A percentile compares a stretch with the other conserved stretches of the same genome.
Conservation (phyloP, 2,797 vertebrate species). For the Heliangelus exortis region DNA sequence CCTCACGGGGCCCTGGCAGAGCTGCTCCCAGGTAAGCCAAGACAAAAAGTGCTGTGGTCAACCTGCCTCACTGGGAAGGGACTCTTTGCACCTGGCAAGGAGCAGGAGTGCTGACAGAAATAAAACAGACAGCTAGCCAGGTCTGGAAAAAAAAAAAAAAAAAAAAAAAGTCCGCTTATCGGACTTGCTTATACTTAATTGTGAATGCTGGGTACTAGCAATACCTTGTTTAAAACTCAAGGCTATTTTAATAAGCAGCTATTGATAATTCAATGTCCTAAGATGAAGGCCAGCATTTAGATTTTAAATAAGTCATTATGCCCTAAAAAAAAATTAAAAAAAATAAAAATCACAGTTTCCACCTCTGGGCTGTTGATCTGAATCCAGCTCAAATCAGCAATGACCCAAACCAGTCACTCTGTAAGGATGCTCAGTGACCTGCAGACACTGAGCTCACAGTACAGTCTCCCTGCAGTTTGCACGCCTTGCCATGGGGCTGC, state of each 20-base stretch:
- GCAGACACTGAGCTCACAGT: rapidly evolving
- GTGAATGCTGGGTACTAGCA: not conserved
- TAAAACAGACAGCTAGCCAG: not conserved
- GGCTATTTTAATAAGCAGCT: slow-evolving; percentile 15
- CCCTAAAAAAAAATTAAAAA: not conserved
- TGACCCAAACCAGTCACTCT: not conserved
- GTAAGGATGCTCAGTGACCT: not conserved
- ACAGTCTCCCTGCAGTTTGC: rapidly evolving
- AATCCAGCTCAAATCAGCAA: not conserved
- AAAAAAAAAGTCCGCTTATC: not conserved
- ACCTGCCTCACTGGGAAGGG: not conserved
- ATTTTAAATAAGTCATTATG: slow-evolving; percentile 1
- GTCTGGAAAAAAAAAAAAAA: not conserved
- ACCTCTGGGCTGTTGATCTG: not conserved
- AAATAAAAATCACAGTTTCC: not conserved
- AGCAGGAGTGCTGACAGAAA: not conserved
- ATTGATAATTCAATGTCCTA: slow-evolving; percentile 14
- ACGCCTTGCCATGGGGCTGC: not conserved
- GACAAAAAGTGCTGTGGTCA: not conserved
- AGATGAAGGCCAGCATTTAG: not conserved
- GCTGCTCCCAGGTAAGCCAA: not conserved
- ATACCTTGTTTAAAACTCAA: slow-evolving; percentile 28
- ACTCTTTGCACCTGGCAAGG: not conserved
- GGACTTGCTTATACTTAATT: slow-evolving; percentile 28
- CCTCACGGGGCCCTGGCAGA: not conserved